A percentile compares a stretch with the other conserved stretches of the same genome.
Evolutionary conservation across 2,113 vertebrate genomes (phyloP).

Genomic region (Daubentonia madagascariensis): DNA sequence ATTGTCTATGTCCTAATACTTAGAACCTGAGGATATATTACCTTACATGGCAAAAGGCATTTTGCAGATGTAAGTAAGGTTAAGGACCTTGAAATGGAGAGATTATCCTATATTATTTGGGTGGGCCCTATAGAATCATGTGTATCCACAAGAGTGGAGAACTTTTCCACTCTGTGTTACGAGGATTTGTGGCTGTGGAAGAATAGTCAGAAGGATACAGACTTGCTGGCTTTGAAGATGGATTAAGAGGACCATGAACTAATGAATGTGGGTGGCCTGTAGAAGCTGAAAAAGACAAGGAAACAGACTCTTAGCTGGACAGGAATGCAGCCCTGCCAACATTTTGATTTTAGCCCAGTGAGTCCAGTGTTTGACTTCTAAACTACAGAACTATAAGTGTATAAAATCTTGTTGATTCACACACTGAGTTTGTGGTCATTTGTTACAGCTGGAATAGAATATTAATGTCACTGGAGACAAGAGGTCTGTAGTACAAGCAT

Average conservation of each 20-base stretch:
- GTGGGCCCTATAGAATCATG: neutral
- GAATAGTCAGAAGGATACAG: neutral
- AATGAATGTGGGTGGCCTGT: neutral
- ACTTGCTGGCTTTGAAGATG: neutral
- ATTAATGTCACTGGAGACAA: neutral
- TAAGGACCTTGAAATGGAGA: neutral
- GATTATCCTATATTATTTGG: neutral
- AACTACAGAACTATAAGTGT: neutral
- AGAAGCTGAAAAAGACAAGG: neutral
- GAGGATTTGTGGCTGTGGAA: neutral
- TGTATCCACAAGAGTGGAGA: neutral
- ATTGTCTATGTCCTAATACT: neutral
- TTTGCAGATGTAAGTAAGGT: neutral
- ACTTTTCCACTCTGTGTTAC: neutral
- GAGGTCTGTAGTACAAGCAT: neutral
- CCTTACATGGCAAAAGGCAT: neutral
- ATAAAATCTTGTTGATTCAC: neutral
- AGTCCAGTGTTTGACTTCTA: neutral
- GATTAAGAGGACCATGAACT: neutral
- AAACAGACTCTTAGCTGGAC: neutral
- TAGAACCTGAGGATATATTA: neutral
- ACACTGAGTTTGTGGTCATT: neutral
- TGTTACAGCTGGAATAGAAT: neutral
- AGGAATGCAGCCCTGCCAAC: neutral
- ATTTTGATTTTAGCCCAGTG: neutral